Conservation (phyloP, 2,888 invertebrate genomes). For the Drosophila kuntzei region DNA sequence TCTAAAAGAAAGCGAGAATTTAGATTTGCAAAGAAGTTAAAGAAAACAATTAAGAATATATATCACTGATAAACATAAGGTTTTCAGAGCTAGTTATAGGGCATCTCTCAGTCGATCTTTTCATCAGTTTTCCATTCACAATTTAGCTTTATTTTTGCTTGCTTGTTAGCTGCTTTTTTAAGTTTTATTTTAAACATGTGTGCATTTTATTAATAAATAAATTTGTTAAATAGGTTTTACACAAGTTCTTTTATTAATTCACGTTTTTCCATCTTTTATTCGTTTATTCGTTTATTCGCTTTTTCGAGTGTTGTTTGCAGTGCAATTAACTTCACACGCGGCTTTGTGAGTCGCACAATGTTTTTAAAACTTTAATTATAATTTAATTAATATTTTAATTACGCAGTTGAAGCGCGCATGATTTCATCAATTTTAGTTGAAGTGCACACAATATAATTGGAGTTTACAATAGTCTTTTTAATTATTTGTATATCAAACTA, state of each 20-base stretch:
- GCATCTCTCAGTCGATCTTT: background rate
- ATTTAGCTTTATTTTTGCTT: background rate
- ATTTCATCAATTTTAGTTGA: constrained; percentile 54
- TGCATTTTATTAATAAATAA: constrained; percentile 34
- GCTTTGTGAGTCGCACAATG: constrained; percentile 46
- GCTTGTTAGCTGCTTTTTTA: constrained; percentile 1
- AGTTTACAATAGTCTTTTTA: constrained; percentile 29
- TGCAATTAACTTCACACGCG: constrained; percentile 62
- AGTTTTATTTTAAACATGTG: background rate
- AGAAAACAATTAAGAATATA: too few relatives aligned
- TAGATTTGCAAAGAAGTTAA: too few relatives aligned
- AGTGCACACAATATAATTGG: constrained; percentile 62
- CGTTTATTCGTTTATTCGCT: constrained; percentile 1
- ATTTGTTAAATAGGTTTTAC: constrained; percentile 34
- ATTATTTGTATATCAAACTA: background rate
- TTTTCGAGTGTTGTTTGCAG: constrained; percentile 23
- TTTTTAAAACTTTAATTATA: constrained; percentile 66
- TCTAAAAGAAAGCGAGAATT: too few relatives aligned
- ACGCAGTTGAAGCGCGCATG: constrained; percentile 40
- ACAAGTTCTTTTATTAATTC: constrained; percentile 34
- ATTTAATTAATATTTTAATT: constrained; percentile 77
- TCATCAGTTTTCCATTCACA: background rate
- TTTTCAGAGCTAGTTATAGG: background rate
- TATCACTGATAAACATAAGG: too few relatives aligned
- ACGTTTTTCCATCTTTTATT: background rate